Conservation (phyloP, 2,888 invertebrate genomes). For the Sericinus montela region DNA sequence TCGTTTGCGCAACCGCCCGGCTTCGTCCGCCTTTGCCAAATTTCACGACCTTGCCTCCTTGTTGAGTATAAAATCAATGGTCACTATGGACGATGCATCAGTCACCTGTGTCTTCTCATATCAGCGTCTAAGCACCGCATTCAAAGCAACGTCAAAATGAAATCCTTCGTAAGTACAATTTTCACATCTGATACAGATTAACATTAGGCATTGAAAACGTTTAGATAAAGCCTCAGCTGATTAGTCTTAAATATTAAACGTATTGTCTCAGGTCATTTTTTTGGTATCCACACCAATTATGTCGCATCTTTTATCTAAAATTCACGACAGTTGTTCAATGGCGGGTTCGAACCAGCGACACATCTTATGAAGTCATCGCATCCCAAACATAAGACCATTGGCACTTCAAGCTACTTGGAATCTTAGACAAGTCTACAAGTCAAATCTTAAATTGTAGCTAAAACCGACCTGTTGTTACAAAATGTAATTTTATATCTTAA, state of each 20-base stretch:
- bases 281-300: too few relatives aligned
- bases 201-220: too few relatives aligned
- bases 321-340: too few relatives aligned
- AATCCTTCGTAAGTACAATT: conserved; percentile 32
- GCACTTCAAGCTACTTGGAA: too few relatives aligned
- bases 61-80: conserved; percentile 21
- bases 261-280: too few relatives aligned
- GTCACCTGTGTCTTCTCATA: conserved; percentile 21
- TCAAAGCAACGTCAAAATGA: conserved; percentile 26
- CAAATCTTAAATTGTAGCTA: not conserved
- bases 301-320: too few relatives aligned
- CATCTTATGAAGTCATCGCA: too few relatives aligned
- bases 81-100: conserved; percentile 18
- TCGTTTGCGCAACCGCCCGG: conserved; percentile 22
- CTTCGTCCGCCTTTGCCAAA: conserved; percentile 16
- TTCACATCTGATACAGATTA: not conserved
- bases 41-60: conserved; percentile 8
- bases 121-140: conserved; percentile 12
- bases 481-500: not conserved
- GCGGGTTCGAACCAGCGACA: too few relatives aligned
- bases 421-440: too few relatives aligned
- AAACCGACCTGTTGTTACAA: conserved; percentile 1
- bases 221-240: too few relatives aligned
- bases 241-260: too few relatives aligned
- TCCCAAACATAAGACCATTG: too few relatives aligned